phyloP scores from a whole-genome alignment of 2,113 vertebrate genomes.

The Hemiprocne comata region DNA sequence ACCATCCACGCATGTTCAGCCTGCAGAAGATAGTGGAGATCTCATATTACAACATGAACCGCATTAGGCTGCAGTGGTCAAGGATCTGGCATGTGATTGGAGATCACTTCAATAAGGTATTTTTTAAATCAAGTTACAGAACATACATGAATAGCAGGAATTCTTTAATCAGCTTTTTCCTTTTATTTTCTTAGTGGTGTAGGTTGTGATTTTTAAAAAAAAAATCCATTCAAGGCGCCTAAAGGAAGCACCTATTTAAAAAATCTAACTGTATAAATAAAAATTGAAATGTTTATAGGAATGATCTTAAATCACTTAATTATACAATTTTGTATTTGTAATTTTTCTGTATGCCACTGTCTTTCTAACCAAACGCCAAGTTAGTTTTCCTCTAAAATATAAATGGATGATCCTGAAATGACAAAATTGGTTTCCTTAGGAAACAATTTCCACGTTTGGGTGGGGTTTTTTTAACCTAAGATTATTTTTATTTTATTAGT shows the following conservation, averaged over 20 bases:
- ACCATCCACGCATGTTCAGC: slow-evolving; percentile 98
- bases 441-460: not conserved
- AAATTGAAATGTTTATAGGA: not conserved
- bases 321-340: not conserved
- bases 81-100: slow-evolving; percentile 98
- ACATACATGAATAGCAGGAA: not conserved
- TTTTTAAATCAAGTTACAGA: not conserved
- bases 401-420: not conserved
- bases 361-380: not conserved
- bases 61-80: slow-evolving; percentile 97
- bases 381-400: not conserved
- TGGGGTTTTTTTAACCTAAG: not conserved
- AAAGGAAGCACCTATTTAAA: not conserved
- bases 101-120: slow-evolving; percentile 98
- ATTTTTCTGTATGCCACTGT: not conserved
- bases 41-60: slow-evolving; percentile 99
- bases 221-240: not conserved
- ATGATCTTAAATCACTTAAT: not conserved
- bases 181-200: not conserved
- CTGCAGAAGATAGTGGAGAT: slow-evolving; percentile 99
- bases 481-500: no score
- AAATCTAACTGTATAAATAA: not conserved
- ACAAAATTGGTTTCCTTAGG: not conserved
- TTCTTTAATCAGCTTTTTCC: not conserved
- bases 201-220: not conserved